These are phyloP conservation scores for Celastrina argiolus DNA, from an alignment of 2,888 invertebrate genomes.

Conservation along the genomic window DNA sequence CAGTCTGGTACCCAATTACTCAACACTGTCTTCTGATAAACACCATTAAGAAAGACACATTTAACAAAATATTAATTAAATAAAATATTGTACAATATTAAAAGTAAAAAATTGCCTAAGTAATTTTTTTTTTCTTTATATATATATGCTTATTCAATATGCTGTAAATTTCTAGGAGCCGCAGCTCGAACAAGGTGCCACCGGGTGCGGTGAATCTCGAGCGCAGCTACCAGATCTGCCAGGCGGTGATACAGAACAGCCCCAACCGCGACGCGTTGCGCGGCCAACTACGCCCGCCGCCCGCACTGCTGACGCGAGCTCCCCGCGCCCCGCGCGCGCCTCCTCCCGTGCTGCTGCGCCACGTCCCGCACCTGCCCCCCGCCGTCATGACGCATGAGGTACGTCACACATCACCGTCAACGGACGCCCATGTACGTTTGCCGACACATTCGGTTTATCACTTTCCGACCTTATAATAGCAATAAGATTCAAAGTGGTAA, in stretches of 20 bases:
- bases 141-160: neutral
- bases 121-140: too few species aligned
- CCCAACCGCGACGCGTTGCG: constrained; percentile 92
- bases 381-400: constrained; percentile 75
- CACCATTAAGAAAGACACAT: too few species aligned
- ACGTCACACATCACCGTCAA: too few species aligned
- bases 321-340: constrained; percentile 54
- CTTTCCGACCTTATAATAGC: too few species aligned
- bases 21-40: too few species aligned
- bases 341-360: constrained; percentile 72
- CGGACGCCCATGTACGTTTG: too few species aligned
- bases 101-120: too few species aligned
- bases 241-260: constrained; percentile 95
- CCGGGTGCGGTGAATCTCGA: constrained; percentile 95
- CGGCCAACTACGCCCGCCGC: constrained; percentile 91
- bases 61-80: too few species aligned
- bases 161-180: constrained; percentile 54
- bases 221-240: constrained; percentile 95
- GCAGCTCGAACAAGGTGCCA: constrained; percentile 85
- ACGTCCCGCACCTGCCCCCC: constrained; percentile 62
- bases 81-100: too few species aligned
- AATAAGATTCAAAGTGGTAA: too few species aligned
- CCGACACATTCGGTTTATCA: too few species aligned
- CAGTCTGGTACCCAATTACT: too few species aligned
- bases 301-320: constrained; percentile 81